phyloP scores from a whole-genome alignment of 2,888 invertebrate genomes.

The Cataglyphis albicans region DNA sequence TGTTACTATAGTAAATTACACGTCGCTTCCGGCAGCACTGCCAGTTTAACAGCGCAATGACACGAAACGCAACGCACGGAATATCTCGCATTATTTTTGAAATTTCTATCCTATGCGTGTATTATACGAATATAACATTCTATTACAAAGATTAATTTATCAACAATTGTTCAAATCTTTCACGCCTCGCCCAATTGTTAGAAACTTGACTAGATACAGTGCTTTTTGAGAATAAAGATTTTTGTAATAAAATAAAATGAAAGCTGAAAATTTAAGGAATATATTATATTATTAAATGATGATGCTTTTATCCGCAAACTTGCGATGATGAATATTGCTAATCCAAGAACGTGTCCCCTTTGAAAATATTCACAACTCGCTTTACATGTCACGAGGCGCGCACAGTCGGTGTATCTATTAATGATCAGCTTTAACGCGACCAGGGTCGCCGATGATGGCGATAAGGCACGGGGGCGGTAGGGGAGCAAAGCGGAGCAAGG shows the following conservation, averaged over 20 bases:
- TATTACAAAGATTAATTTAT: background rate
- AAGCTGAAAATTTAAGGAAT: background rate
- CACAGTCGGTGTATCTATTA: conserved; percentile 29
- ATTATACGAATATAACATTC: background rate
- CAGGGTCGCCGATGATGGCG: conserved; percentile 54
- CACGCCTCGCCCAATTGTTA: background rate
- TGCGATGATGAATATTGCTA: background rate
- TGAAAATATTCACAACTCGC: conserved; percentile 12
- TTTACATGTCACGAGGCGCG: background rate
- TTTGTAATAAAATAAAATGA: background rate
- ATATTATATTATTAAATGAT: background rate
- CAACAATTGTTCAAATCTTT: background rate
- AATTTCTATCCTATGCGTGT: conserved; percentile 18
- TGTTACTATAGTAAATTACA: conserved; percentile 69
- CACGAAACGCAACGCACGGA: conserved; percentile 66
- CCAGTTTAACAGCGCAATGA: conserved; percentile 64
- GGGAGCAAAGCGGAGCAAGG: conserved; percentile 35
- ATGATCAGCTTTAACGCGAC: conserved; percentile 47
- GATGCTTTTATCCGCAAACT: background rate
- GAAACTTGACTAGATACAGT: background rate
- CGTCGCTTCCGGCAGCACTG: conserved; percentile 63
- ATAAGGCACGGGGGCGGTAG: conserved; percentile 59
- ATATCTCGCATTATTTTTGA: conserved; percentile 35
- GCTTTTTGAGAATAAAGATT: background rate
- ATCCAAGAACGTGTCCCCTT: background rate